Evolutionary conservation across 2,888 invertebrate species (phyloP).

Genomic region (Scaptomyza tumidula): DNA sequence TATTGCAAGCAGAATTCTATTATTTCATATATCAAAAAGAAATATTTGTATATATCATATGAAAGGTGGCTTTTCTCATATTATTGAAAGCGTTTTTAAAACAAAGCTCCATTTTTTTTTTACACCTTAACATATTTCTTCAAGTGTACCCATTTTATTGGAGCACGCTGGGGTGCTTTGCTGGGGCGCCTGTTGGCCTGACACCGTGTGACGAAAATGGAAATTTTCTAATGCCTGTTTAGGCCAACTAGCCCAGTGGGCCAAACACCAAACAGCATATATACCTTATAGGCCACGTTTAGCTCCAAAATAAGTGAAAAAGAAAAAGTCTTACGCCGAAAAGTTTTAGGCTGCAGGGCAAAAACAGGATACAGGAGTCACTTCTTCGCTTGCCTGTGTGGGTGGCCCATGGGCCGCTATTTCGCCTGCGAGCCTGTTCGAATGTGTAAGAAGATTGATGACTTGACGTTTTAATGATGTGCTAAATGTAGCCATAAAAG

Average conservation of each 20-base stretch:
- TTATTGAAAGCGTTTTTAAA: too few relatives aligned
- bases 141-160: not conserved
- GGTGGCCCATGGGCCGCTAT: conserved; percentile 10
- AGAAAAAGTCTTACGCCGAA: conserved; percentile 26
- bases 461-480: conserved; percentile 85
- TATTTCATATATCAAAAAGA: too few relatives aligned
- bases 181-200: conserved; percentile 71
- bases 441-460: conserved; percentile 84
- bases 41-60: too few relatives aligned
- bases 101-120: too few relatives aligned
- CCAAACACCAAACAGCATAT: conserved; percentile 12
- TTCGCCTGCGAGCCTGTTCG: conserved; percentile 81
- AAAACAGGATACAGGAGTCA: not conserved
- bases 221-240: conserved; percentile 80
- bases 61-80: too few relatives aligned
- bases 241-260: conserved; percentile 12
- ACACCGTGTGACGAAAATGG: conserved; percentile 83
- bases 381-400: not conserved
- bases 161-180: not conserved
- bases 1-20: too few relatives aligned
- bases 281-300: conserved; percentile 19
- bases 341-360: conserved; percentile 24
- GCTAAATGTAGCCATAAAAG: conserved; percentile 76
- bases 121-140: not conserved
- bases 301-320: conserved; percentile 7